phyloP scores from a whole-genome alignment of 2,888 invertebrate genomes.

The Stenchaetothrips biformis region DNA sequence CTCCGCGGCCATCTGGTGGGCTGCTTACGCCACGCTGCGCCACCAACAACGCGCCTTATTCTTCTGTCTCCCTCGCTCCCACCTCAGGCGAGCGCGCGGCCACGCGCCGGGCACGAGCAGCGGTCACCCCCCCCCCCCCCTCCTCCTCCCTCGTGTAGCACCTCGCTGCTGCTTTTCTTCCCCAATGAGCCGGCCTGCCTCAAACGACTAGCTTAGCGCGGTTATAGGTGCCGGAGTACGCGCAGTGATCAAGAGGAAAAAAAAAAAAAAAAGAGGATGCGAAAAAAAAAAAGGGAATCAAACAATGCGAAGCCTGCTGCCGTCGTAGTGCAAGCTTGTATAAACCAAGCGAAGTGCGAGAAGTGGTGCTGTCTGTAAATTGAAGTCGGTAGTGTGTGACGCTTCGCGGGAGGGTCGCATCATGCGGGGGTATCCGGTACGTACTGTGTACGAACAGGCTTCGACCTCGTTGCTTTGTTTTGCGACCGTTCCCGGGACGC shows the following conservation, averaged over 20 bases:
- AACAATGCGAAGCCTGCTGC: background rate
- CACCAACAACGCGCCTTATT: background rate
- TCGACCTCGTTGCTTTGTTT: background rate
- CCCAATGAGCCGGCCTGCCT: too few species aligned
- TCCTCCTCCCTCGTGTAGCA: too few species aligned
- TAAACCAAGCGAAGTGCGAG: too few species aligned
- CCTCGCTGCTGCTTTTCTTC: too few species aligned
- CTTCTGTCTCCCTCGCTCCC: background rate
- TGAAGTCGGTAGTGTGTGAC: too few species aligned
- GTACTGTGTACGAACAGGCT: background rate
- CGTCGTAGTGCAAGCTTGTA: too few species aligned
- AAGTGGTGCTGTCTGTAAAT: too few species aligned
- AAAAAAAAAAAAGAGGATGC: background rate
- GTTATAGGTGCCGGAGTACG: background rate
- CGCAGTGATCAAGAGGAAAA: background rate
- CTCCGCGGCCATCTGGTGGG: conserved; percentile 3
- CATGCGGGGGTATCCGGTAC: too few species aligned
- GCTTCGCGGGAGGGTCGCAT: too few species aligned
- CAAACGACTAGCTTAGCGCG: too few species aligned
- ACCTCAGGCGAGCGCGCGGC: background rate
- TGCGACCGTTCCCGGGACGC: background rate
- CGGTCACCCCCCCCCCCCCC: background rate
- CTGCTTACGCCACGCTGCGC: background rate
- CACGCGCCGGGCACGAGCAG: conserved; percentile 8
- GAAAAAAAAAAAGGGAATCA: background rate